These are phyloP conservation scores for Terrapene triunguis DNA, from an alignment of 2,113 vertebrate genomes.

Conservation along the genomic window DNA sequence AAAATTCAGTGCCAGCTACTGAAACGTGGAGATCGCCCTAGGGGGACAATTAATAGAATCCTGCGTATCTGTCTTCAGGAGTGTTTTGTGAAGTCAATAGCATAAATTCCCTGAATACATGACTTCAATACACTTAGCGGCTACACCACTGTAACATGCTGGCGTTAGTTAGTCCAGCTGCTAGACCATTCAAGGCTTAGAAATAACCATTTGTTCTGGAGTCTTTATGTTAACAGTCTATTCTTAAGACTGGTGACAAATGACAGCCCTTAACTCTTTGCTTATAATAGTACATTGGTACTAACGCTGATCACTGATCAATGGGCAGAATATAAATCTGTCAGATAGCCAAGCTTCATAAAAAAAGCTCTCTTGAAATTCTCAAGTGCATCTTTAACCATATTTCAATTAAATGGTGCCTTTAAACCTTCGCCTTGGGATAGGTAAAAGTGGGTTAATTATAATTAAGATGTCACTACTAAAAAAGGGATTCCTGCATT, in stretches of 20 bases:
- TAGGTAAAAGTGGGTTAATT: constrained; percentile 48
- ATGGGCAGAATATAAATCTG: not conserved
- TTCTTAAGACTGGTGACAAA: constrained; percentile 33
- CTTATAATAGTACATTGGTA: constrained; percentile 10
- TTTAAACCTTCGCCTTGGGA: constrained; percentile 46
- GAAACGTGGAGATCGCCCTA: not conserved
- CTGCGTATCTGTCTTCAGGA: not conserved
- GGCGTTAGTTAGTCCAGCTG: not conserved
- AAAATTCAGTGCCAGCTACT: constrained; percentile 5
- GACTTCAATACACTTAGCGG: not conserved
- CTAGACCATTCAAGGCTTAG: not conserved
- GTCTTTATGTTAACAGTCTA: not conserved
- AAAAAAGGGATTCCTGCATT: constrained; percentile 72
- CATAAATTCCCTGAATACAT: not conserved
- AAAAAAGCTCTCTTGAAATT: constrained; percentile 14
- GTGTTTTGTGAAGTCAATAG: constrained; percentile 20
- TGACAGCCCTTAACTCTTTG: not conserved
- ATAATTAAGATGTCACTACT: constrained; percentile 66
- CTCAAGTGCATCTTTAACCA: constrained; percentile 4
- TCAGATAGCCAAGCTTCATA: not conserved
- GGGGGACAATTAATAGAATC: not conserved
- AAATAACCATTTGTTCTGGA: not conserved
- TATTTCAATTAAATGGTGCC: constrained; percentile 38
- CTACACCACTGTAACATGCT: not conserved
- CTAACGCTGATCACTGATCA: constrained; percentile 11